Conservation (phyloP, 2,888 invertebrate genomes). For the Ormyrus thymus region DNA sequence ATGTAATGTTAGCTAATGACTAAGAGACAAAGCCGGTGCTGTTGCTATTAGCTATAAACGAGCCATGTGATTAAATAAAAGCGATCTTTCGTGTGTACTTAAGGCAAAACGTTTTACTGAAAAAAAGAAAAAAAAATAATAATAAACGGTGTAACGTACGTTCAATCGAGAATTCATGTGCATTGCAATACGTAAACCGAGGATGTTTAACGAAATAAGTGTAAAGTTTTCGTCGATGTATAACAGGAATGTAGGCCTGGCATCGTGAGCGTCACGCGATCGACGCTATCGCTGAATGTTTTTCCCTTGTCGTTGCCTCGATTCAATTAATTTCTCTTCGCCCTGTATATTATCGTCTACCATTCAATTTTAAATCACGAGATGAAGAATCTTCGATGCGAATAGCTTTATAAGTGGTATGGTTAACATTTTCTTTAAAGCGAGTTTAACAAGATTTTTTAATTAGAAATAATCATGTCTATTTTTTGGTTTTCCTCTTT, state of each 20-base stretch:
- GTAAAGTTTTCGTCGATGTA: background rate
- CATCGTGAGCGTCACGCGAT: constrained; percentile 15
- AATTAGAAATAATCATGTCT: too few relatives aligned
- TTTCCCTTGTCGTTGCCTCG: constrained; percentile 34
- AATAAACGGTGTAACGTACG: constrained; percentile 5
- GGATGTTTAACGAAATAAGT: constrained; percentile 22
- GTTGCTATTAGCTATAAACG: constrained; percentile 44
- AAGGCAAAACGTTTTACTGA: background rate
- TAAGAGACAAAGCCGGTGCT: constrained; percentile 42
- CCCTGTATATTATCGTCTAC: too few relatives aligned
- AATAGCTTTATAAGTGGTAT: too few relatives aligned
- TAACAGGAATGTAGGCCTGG: background rate
- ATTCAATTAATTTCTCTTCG: constrained; percentile 53
- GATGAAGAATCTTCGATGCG: too few relatives aligned
- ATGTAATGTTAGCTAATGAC: constrained; percentile 47
- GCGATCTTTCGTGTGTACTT: too few relatives aligned
- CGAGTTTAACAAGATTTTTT: too few relatives aligned
- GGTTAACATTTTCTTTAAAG: too few relatives aligned
- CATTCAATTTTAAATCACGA: too few relatives aligned
- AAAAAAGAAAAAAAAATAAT: constrained; percentile 4
- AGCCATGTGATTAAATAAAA: constrained; percentile 27
- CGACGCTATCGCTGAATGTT: background rate
- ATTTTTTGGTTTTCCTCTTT: too few relatives aligned
- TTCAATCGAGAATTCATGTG: constrained; percentile 29
- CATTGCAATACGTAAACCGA: constrained; percentile 18